Percentiles rank a stretch among this genome's conserved stretches.
phyloP scores from a whole-genome alignment of 2,797 vertebrate species.

The Cynodonichthys magdalenae region DNA sequence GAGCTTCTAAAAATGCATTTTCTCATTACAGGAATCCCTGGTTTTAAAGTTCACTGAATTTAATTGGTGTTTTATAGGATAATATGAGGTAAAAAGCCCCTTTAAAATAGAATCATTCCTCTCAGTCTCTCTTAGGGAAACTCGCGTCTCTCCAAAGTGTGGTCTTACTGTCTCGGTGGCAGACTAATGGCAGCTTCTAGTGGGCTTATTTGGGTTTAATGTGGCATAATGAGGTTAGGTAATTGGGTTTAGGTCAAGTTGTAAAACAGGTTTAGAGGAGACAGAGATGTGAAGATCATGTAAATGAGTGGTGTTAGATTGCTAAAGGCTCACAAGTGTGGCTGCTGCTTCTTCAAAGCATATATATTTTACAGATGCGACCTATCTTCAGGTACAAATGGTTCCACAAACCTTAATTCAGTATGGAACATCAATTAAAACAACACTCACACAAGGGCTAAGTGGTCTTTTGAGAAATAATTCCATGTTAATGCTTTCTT shows the following conservation, averaged over 20 bases:
- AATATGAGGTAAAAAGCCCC: conserved; percentile 77
- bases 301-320: conserved; percentile 74
- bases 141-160: conserved; percentile 74
- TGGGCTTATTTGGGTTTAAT: conserved; percentile 85
- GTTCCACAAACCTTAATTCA: conserved; percentile 60
- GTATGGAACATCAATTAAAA: conserved; percentile 59
- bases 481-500: conserved; percentile 48
- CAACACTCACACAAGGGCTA: conserved; percentile 71
- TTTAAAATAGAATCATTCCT: conserved; percentile 76
- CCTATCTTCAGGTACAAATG: conserved; percentile 35
- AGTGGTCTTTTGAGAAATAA: conserved; percentile 66
- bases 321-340: conserved; percentile 53
- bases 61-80: conserved; percentile 84
- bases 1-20: conserved; percentile 62
- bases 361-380: conserved; percentile 6
- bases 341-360: conserved; percentile 47
- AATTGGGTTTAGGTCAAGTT: conserved; percentile 85
- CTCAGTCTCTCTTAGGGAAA: conserved; percentile 70
- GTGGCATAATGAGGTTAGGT: conserved; percentile 84
- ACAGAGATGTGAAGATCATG: conserved; percentile 77
- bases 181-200: conserved; percentile 79
- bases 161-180: conserved; percentile 68
- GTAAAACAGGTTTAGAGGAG: conserved; percentile 81
- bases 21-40: conserved; percentile 70
- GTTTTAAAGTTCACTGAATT: conserved; percentile 83